Evolutionary conservation across 1,140 invertebrate species (phyloP), one percentile per base, ranked within the genome.

Genomic region (Caligus rogercresseyi): DNA sequence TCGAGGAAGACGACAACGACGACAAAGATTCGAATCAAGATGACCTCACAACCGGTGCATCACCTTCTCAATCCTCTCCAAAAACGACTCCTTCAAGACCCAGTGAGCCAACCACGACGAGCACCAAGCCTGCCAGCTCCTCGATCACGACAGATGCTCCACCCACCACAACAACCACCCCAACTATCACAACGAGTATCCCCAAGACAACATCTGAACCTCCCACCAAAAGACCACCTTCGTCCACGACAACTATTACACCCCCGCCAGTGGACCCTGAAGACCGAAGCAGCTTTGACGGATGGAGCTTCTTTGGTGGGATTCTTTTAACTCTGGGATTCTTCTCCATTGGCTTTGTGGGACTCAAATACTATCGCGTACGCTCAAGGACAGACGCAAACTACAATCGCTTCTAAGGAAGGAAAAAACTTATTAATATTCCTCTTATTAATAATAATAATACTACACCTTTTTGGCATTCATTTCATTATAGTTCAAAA

Each of bases 241-340:
- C 43, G 13, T 13, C 43, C 13, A 51, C 43, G 13, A 54, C 53
- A 16, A 54, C 53, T 7, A 54, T 19, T 7, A 54, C 3, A 14
- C 13, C 3, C 53, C 13, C 53, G 13, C 53, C 53, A 3, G 16
- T 16, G 13, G 20, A 54, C 53, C 53, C 53, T 20, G 20, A 54
- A 16, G 11, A 54, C 16, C 4, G 23, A 15, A 58, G 56, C 56
- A 24, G 20, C 20, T 62, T 63, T 25, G 52, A 63, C 19, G 61
- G 61, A 14, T 63, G 61, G 61, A 63, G 61, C 23, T 63, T 63
- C 25, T 63, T 63, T 19, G 61, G 61, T 16, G 61, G 61, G 11
- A 63, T 63, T 26, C 52, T 63, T 24, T 19, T 63, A 25, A 63
- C 61, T 1, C 15, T 63, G 14, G 51, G 18, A 7, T 14, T 63